A percentile compares a stretch with the other conserved stretches of the same genome.
phyloP scores from a whole-genome alignment of 2,888 invertebrate genomes.

The Merodon equestris region DNA sequence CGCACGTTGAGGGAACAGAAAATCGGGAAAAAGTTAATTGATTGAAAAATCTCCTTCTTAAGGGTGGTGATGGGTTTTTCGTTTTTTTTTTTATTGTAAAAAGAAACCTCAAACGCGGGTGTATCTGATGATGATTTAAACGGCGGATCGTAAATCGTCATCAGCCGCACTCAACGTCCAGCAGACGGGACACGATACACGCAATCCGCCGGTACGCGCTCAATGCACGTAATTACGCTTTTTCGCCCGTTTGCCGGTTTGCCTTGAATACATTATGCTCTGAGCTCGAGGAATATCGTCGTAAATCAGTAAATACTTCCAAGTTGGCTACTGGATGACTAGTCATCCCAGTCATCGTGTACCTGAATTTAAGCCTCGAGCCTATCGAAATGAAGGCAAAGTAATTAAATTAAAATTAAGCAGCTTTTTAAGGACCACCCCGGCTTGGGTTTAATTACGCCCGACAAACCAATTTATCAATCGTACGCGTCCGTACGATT shows the following conservation, averaged over 20 bases:
- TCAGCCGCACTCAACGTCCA: conserved; percentile 58
- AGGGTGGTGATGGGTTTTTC: conserved; percentile 33
- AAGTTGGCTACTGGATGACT: conserved; percentile 8
- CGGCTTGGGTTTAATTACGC: conserved; percentile 54
- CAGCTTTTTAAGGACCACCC: conserved; percentile 43
- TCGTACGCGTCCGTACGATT: no score
- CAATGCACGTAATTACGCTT: conserved; percentile 58
- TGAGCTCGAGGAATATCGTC: conserved; percentile 29
- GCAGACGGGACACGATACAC: conserved; percentile 39
- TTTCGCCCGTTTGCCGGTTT: conserved; percentile 14
- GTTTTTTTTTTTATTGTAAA: not conserved
- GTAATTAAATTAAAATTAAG: conserved; percentile 63
- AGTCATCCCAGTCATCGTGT: conserved; percentile 39
- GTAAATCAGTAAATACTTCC: conserved; percentile 36
- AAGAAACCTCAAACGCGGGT: conserved; percentile 52
- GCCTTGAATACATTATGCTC: conserved; percentile 54
- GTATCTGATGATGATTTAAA: conserved; percentile 68
- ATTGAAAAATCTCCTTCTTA: conserved; percentile 65
- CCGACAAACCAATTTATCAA: conserved; percentile 59
- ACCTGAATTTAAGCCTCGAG: conserved; percentile 10
- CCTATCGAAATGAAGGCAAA: not conserved
- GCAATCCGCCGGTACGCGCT: not conserved
- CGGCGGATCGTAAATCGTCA: conserved; percentile 63
- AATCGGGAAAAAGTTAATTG: conserved; percentile 66
- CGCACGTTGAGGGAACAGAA: not conserved